A percentile compares a stretch with the other conserved stretches of the same genome.
These are phyloP conservation scores for Norana najaformis DNA, from an alignment of 2,888 invertebrate genomes.

Conservation along the genomic window DNA sequence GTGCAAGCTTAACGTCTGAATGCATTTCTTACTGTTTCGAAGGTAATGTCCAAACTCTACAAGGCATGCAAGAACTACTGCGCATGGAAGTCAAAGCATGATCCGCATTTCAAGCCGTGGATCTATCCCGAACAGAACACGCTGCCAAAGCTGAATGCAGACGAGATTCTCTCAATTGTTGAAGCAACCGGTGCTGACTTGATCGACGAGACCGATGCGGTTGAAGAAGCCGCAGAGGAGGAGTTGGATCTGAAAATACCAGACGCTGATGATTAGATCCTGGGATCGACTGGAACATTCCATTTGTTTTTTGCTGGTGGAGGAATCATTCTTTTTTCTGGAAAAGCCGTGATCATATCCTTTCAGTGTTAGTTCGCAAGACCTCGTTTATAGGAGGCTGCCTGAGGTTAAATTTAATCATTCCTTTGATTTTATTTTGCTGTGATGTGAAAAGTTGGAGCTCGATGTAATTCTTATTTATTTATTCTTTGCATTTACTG, in stretches of 20 bases:
- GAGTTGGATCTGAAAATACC: conserved; percentile 8
- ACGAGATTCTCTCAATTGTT: conserved; percentile 63
- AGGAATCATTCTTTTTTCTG: background rate
- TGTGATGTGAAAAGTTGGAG: background rate
- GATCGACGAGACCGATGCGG: conserved; percentile 37
- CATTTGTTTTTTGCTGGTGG: background rate
- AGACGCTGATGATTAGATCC: conserved; percentile 16
- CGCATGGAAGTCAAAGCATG: conserved; percentile 78
- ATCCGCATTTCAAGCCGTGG: conserved; percentile 83
- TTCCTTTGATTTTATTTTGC: background rate
- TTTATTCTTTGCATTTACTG: background rate
- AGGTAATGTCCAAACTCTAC: conserved; percentile 67
- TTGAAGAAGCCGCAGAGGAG: conserved; percentile 24
- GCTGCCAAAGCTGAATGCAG: conserved; percentile 72
- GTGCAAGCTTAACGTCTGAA: background rate
- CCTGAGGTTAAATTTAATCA: background rate
- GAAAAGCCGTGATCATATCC: background rate
- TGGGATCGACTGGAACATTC: conserved; percentile 7
- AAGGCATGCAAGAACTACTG: conserved; percentile 80
- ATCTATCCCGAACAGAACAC: conserved; percentile 81
- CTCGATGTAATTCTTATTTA: background rate
- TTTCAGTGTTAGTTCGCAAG: background rate
- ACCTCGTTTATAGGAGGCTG: conserved; percentile 13
- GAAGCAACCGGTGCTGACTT: conserved; percentile 23
- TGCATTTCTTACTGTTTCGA: background rate